Evolutionary conservation across 2,888 invertebrate genomes (phyloP), one percentile per base, ranked within the genome.

Genomic region (Agonopterix heracliana): DNA sequence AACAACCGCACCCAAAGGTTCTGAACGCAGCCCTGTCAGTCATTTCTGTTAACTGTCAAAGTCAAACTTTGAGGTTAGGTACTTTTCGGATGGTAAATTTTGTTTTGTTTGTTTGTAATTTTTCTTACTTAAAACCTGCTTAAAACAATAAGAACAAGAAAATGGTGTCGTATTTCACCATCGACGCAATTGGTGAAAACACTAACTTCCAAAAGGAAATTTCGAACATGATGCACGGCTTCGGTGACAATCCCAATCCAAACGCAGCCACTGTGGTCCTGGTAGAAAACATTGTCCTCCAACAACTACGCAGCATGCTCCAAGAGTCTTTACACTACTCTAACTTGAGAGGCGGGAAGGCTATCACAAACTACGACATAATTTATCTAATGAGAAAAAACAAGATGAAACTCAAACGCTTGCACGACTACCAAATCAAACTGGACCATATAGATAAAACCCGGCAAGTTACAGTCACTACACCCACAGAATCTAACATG

Each of bases 161-260:
- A 55, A 85, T 86, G 85, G 81, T 81, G 1, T 85, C 86, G 0
- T 86, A 84, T 49, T 87, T 85, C 49, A 77, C 78, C 5, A 67
- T 81, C 42, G 86, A 87, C 7, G 68, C 71, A 3, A 57, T 74
- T 0, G 69, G 72, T 8, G 86, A 86, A 57, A 70, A 67, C 1
- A 74, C 75, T 0, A 89, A 90, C 49, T 91, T 90, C 61, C 89
- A 89, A 68, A 87, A 90, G 78, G 95, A 96, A 82, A 95, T 96
- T 59, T 93, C 94, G 0, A 91, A 92, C 63, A 96, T 96, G 92
- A 95, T 96, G 97, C 94, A 96, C 63, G 97, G 96, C n/a, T 96
- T 97, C 70, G 98, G 98, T 0, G 98, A 98, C 69, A 94, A 94
- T 65, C 92, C 93, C 13, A 92, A 93, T 54, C 97, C 97, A 0